Evolutionary conservation across 2,113 vertebrate species (phyloP).

Genomic region (Callionymus lyra): DNA sequence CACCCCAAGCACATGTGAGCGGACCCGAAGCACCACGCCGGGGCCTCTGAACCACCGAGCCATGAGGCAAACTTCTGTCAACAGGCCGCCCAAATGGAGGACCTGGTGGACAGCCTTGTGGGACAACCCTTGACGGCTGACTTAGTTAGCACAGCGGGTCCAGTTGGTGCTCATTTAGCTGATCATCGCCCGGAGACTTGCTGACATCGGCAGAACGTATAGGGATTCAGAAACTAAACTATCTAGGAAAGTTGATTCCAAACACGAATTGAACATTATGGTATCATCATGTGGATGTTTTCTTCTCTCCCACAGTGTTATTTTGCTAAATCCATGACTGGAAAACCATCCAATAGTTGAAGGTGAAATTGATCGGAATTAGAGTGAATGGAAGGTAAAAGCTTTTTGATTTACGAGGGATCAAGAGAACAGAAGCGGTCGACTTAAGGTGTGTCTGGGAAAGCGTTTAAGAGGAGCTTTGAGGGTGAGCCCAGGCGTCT

Average conservation of each 20-base stretch:
- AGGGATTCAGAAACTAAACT: background rate
- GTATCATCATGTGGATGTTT: too few species aligned
- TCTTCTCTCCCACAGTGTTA: too few species aligned
- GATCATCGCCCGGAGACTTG: constrained; percentile 5
- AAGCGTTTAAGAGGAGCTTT: too few species aligned
- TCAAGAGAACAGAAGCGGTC: too few species aligned
- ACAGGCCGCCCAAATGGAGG: constrained; percentile 31
- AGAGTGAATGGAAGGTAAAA: too few species aligned
- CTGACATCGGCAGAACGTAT: constrained; percentile 9
- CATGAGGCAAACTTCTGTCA: constrained; percentile 39
- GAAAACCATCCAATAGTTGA: too few species aligned
- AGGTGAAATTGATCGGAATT: too few species aligned
- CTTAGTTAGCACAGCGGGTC: constrained; percentile 18
- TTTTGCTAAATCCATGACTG: too few species aligned
- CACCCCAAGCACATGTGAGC: constrained; percentile 9
- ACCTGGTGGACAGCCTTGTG: constrained; percentile 18
- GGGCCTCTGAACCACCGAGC: constrained; percentile 28
- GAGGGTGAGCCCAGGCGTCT: too few species aligned
- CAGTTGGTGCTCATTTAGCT: constrained; percentile 19
- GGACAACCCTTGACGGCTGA: constrained; percentile 9
- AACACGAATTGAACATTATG: too few species aligned
- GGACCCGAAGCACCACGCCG: constrained; percentile 9
- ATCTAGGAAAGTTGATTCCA: background rate
- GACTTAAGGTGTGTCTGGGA: too few species aligned
- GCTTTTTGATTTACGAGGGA: too few species aligned